Evolutionary conservation across 2,113 vertebrate genomes (phyloP), one percentile per base, ranked within the genome.

Genomic region (Dicrurus megarhynchus): DNA sequence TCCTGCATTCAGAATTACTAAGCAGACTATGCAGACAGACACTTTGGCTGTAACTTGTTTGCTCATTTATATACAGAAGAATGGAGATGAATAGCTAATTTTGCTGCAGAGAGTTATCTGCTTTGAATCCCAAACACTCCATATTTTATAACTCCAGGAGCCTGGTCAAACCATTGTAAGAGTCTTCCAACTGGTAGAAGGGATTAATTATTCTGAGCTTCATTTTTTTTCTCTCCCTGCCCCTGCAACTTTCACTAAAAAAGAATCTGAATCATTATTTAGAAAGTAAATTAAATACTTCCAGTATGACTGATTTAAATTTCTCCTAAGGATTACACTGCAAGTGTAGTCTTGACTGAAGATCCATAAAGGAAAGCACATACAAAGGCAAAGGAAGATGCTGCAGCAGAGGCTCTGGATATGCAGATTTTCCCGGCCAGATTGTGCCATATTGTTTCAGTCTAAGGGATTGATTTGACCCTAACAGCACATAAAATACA

Each of bases 161-260:
- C n/a, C 73, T 96, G 86, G 94, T 90, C 93, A 95, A 95, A 85
- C 81, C n/a, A 16, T 84, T 93, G 71, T 73, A 74, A 60, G 84
- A 96, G 89, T 53, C 69, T 95, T 97, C 93, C 86, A 93, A 79
- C 70, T 95, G 83, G 68, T 69, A 77, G 91, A 96, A 97, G 91
- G 97, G 92, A 97, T 98, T 98, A 98, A 97, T 98, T 98, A 97
- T 94, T 98, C 97, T 96, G 96, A 97, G 63, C 39, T 98, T 98
- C 91, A 82, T 92, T 84, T 94, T 60, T 55, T 63, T 57, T 39
- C 20, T 19, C 12, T 11, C 26, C 55, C 8, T 19, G 3, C 10
- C 39, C 11, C 27, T 10, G 12, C 26, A 69, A 50, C 44, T 68
- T 59, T 33, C 61, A 80, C 32, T 83, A 91, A 96, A 97, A 96